These are phyloP conservation scores for Dendronephthya gigantea DNA, from an alignment of 64 coral and sea anemone species.

Conservation along the genomic window DNA sequence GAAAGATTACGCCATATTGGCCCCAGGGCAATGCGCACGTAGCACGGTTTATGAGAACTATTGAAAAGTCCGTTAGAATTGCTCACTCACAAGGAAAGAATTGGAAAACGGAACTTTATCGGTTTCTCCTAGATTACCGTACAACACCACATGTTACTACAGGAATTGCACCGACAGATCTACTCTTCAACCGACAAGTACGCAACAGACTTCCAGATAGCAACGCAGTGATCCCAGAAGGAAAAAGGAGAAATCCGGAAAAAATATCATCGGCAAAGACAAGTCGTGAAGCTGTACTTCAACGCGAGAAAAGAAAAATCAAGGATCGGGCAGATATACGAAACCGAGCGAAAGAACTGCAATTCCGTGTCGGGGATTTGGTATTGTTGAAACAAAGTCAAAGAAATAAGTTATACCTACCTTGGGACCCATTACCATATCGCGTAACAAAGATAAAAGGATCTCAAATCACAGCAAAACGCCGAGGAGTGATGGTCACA, in stretches of 20 bases:
- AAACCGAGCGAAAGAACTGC: not conserved
- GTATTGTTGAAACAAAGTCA: not conserved
- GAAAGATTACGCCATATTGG: not conserved
- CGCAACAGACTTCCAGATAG: not conserved
- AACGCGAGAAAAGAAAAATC: not conserved
- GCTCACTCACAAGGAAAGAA: constrained; percentile 13
- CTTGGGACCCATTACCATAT: not conserved
- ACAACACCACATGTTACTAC: not conserved
- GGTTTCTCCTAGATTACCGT: not conserved
- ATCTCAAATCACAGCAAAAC: not conserved
- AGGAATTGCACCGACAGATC: not conserved
- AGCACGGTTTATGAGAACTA: not conserved
- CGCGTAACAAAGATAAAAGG: not conserved
- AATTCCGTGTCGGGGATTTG: not conserved
- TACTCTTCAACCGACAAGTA: not conserved
- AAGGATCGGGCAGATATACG: not conserved
- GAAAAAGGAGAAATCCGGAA: not conserved
- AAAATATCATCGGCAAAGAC: not conserved
- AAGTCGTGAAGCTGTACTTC: not conserved
- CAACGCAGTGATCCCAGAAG: not conserved
- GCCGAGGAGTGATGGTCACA: not conserved
- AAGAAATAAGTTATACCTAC: not conserved
- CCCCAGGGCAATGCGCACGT: not conserved
- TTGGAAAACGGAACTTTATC: not conserved
- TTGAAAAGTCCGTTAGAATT: not conserved